Base-by-base conservation (phyloP, 2,888 invertebrate species). In the Chrysolina haemoptera region DNA sequence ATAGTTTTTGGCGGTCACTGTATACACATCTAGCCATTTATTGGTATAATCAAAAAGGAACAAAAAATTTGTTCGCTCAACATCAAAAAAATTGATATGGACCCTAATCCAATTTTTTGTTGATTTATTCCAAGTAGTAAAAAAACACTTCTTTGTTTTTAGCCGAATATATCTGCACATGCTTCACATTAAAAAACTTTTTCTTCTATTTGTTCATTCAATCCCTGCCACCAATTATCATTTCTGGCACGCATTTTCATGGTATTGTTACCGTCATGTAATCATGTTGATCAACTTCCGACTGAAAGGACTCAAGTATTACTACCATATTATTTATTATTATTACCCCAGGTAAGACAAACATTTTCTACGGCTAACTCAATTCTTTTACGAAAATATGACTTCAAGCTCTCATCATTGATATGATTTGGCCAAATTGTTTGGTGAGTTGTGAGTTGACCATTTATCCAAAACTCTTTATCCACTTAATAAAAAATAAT, bases 301-400 rank as follows among this genome's bases (percentile, higher is more conserved):
- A 11, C 11, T 20, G 16, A 4, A 53, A 20, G 10, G 55, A 53
- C 18, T 20, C 20, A 53, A 12, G 55, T 8, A 53, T 53, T 16
- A 53, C 8, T 55, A 40, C 41, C 18, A 41, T 27, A 27, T 55
- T 55, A n/a, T 55, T 16, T n/a, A n/a, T n/a, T n/a, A n/a, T n/a
- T n/a, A n/a, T n/a, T n/a, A n/a, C n/a, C n/a, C n/a, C 35, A 50
- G 9, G 35, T 35, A 5, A 68, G 14, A 68, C 68, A 68, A 16
- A 16, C 53, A 53, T 68, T 18, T 55, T 68, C 68, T 27, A 67
- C 55, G 5, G 35, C 53, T 68, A 68, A 53, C 16, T 68, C 55
- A 68, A 50, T 53, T 50, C 40, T 22, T 55, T 41, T 68, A 10
- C 11, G 22, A 27, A 53, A 68, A 68, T 22, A 68, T 55, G 35